Base-by-base conservation (phyloP, 2,797 vertebrate species). In the Strix occidentalis region DNA sequence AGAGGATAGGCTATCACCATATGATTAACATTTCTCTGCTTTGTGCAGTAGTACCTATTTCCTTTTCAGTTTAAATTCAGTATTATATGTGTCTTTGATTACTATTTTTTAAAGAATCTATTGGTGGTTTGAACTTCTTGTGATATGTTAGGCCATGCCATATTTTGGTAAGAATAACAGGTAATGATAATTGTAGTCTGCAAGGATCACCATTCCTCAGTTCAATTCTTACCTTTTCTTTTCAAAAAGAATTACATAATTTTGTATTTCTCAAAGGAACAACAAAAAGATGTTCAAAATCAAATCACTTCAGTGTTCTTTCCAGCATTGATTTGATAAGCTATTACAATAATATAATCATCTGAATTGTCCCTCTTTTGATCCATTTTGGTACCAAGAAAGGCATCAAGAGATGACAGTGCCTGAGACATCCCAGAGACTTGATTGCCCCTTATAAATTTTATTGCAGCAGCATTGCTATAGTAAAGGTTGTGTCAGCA, bases 391-490 rank as follows among this genome's bases (percentile, higher is more conserved):
- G 58, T 95, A 70, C 16, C 21, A 87, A 91, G 72, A 94, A 91
- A 95, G 89, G 68, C 19, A 87, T 76, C 13, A 95, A 79, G 84
- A 96, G n/a, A 83, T 89, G 78, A 88, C 63, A 84, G n/a, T 31
- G 46, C 20, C 53, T 83, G 63, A 95, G 86, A 78, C 57, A 92
- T 93, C 31, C 43, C 51, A 87, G 78, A 87, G 41, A 76, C 79
- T 92, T 96, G 87, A 97, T 71, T 87, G 54, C 29, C 35, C 43
- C 43, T 95, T 84, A 51, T 92, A 93, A 96, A 96, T 97, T 97
- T 96, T 95, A 91, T 97, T 95, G 78, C 13, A 71, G 20, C 33
- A 92, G 41, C 43, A 83, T 64, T 93, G 63, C 33, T 86, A 17
- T 51, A 82, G 46, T 77, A 96, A 96, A 95, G 50, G 33, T 93